Base-by-base conservation (phyloP, 2,888 invertebrate species). In the Didymodactylos carnosus region DNA sequence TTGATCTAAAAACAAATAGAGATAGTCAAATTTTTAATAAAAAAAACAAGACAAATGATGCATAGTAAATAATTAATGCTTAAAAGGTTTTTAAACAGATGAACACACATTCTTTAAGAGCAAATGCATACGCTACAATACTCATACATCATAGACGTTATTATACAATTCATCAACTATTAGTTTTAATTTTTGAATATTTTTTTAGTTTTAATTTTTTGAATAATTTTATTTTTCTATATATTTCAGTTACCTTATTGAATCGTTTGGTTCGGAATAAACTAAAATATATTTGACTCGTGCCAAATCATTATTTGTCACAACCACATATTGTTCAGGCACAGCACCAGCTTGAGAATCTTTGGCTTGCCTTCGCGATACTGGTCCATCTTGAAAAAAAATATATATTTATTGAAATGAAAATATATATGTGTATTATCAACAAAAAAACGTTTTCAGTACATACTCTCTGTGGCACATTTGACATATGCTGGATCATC, bases 271-370 rank as follows among this genome's bases (percentile, higher is more conserved):
- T 69, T 74, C 76, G 8, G 77, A 79, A 80, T 90, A 91, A 27
- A 91, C 87, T 75, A 91, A 84, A 73, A 91, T 84, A 82, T 90
- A 91, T 76, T 89, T 87, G 27, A 90, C 86, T 77, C 89, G 86
- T 19, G 90, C 87, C 78, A 89, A 84, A 78, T 90, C 90, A 80
- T 89, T 88, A 80, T 90, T 90, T 71, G 88, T 87, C 23, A 90
- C 89, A 53, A 91, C 86, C 79, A 88, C 89, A 83, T 90, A 90
- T 78, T 88, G 88, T 77, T 86, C 86, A 75, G 86, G 89, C 79
- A 87, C 85, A 78, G 84, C 80, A n/a, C 82, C 82, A 10, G 80
- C 81, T 73, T 73, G 27, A 35, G 43, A 14, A 69, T 46, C n/a
- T 46, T 29, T 43, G 27, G 25, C 46, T 14, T 16, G 27, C 19